phyloP scores from a whole-genome alignment of 2,113 vertebrate species.

The Heterotis niloticus region DNA sequence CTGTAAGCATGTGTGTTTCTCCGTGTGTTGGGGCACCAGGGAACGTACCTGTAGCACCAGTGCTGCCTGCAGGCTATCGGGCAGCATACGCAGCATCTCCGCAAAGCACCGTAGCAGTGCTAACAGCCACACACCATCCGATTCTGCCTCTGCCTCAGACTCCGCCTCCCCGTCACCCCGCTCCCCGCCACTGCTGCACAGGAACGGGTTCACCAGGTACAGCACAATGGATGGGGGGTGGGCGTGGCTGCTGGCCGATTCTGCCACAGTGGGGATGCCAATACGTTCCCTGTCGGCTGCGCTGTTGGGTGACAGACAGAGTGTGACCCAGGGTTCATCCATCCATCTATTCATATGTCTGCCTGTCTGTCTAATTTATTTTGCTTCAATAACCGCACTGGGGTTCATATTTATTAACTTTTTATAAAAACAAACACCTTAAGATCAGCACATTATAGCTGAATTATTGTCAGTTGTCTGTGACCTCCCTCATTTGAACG shows the following conservation, averaged over 20 bases:
- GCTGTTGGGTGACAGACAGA: constrained; percentile 47
- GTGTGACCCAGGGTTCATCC: neutral
- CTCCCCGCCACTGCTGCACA: constrained; percentile 73
- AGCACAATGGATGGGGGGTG: constrained; percentile 87
- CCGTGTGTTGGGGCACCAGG: neutral
- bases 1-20: too few relatives aligned
- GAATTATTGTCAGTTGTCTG: too few relatives aligned
- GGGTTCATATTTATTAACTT: too few relatives aligned
- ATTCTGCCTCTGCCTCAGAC: constrained; percentile 76
- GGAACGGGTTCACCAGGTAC: constrained; percentile 93
- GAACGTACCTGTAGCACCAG: constrained; percentile 84
- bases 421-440: too few relatives aligned
- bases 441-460: too few relatives aligned
- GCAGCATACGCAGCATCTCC: constrained; percentile 86
- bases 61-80: constrained; percentile 82
- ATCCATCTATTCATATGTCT: neutral
- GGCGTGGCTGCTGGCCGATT: constrained; percentile 77
- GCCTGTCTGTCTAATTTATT: too few relatives aligned
- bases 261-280: constrained; percentile 83
- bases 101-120: constrained; percentile 92
- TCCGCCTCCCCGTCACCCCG: constrained; percentile 84
- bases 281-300: constrained; percentile 81
- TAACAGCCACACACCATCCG: constrained; percentile 83
- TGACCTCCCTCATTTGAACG: neutral
- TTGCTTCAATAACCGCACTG: too few relatives aligned